A percentile compares a stretch with the other conserved stretches of the same genome.
Conservation (phyloP, 2,797 vertebrate genomes). For the Takifugu ocellatus region DNA sequence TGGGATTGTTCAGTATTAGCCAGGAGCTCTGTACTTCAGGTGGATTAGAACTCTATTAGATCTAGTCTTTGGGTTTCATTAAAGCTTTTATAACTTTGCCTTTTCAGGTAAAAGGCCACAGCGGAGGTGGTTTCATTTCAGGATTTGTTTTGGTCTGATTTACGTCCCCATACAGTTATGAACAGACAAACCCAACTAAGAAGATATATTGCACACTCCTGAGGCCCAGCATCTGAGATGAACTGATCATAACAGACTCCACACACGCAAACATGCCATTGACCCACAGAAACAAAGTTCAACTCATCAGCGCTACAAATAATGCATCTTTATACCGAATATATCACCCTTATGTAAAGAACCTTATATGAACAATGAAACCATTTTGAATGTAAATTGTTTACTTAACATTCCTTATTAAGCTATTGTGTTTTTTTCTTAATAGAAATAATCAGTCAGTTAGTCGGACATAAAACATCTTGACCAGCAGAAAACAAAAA, state of each 20-base stretch:
- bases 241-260: background rate
- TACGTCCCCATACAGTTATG: conserved; percentile 25
- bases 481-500: too few relatives aligned
- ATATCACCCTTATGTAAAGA: too few relatives aligned
- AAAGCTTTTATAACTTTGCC: conserved; percentile 19
- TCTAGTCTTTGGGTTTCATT: conserved; percentile 6
- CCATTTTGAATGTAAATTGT: too few relatives aligned
- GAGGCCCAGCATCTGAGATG: conserved; percentile 26
- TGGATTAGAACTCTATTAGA: conserved; percentile 12
- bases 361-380: too few relatives aligned
- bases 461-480: too few relatives aligned
- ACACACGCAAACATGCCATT: background rate
- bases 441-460: too few relatives aligned
- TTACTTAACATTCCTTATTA: too few relatives aligned
- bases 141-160: conserved; percentile 27
- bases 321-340: too few relatives aligned
- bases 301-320: too few relatives aligned
- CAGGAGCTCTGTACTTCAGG: conserved; percentile 17
- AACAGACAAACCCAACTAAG: conserved; percentile 28
- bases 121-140: conserved; percentile 21
- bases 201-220: conserved; percentile 17
- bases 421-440: too few relatives aligned
- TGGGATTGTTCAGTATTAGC: too few relatives aligned
- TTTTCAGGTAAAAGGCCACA: conserved; percentile 20
- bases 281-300: too few relatives aligned